Evolutionary conservation across 2,797 vertebrate genomes (phyloP).

Genomic region (Coreius guichenoti): DNA sequence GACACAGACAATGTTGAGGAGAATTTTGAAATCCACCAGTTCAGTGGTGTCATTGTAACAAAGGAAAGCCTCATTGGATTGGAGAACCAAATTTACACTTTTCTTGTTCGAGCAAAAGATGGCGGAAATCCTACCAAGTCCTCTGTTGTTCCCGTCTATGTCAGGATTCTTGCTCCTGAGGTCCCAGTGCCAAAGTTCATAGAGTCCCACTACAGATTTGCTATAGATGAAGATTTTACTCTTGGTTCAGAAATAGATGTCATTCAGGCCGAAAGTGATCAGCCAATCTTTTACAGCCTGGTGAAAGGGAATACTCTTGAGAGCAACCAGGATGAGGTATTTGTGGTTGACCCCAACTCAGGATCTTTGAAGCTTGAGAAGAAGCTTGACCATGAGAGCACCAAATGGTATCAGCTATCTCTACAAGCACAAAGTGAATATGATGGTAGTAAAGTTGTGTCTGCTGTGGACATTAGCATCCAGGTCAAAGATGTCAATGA

Average conservation of each 20-base stretch:
- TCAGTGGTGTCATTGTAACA: constrained; percentile 88
- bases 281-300: constrained; percentile 84
- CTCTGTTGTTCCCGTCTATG: constrained; percentile 88
- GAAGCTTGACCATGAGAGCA: constrained; percentile 90
- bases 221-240: constrained; percentile 87
- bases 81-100: constrained; percentile 91
- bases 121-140: constrained; percentile 86
- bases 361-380: constrained; percentile 93
- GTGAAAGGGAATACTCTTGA: constrained; percentile 91
- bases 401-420: constrained; percentile 96
- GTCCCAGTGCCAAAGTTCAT: constrained; percentile 86
- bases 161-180: constrained; percentile 89
- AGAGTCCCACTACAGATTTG: constrained; percentile 91
- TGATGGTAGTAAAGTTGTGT: constrained; percentile 80
- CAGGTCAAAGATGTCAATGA: constrained; percentile 96
- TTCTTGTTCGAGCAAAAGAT: constrained; percentile 91
- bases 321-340: constrained; percentile 91
- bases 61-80: constrained; percentile 97
- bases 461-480: constrained; percentile 88
- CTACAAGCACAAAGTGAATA: constrained; percentile 80
- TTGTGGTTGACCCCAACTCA: constrained; percentile 88
- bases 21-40: constrained; percentile 92
- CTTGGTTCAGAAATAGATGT: constrained; percentile 92
- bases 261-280: constrained; percentile 85
- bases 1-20: constrained; percentile 90